These are phyloP conservation scores for Incurvaria masculella DNA, from an alignment of 2,888 invertebrate genomes.

Conservation along the genomic window DNA sequence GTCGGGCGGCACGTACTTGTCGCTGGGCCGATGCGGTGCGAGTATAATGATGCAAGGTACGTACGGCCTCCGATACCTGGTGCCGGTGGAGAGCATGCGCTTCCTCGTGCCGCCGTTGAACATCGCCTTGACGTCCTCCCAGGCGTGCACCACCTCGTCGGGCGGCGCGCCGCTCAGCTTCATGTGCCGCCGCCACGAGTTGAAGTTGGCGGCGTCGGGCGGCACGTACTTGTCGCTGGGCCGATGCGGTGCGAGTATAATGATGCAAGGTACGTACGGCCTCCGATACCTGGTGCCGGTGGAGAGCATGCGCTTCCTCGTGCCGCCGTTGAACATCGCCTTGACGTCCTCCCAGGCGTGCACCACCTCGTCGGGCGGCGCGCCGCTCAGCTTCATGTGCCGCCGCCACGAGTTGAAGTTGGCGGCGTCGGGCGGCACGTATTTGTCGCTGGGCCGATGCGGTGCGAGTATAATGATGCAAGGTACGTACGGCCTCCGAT, in stretches of 20 bases:
- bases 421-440: conserved; percentile 95
- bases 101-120: conserved; percentile 96
- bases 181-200: conserved; percentile 97
- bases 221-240: no score
- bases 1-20: conserved; percentile 93
- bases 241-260: no score
- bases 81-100: conserved; percentile 57
- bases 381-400: conserved; percentile 87
- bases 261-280: not conserved
- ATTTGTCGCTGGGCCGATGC: conserved; percentile 80
- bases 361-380: conserved; percentile 76
- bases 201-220: conserved; percentile 93
- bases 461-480: conserved; percentile 96
- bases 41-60: conserved; percentile 65
- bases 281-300: conserved; percentile 23
- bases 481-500: not conserved
- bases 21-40: conserved; percentile 80
- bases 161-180: conserved; percentile 79
- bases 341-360: conserved; percentile 98
- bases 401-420: conserved; percentile 98
- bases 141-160: conserved; percentile 82
- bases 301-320: conserved; percentile 72
- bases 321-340: conserved; percentile 98
- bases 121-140: conserved; percentile 99
- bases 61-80: conserved; percentile 78